phyloP scores from a whole-genome alignment of 2,888 invertebrate species.

The Dusona sp. region DNA sequence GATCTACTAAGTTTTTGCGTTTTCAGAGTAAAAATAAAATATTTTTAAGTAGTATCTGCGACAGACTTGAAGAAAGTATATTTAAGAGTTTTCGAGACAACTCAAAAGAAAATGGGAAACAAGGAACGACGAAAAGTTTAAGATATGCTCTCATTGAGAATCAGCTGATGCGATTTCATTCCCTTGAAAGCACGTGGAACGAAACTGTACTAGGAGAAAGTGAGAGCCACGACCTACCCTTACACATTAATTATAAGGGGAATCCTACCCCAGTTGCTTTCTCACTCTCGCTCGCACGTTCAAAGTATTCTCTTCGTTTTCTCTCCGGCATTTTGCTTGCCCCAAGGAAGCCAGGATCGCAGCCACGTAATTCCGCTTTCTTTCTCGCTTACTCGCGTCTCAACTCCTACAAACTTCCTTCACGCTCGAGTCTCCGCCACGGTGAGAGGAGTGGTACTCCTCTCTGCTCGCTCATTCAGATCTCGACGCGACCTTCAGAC shows the following conservation, averaged over 20 bases:
- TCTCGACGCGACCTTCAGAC: constrained; percentile 75
- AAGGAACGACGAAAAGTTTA: constrained; percentile 38
- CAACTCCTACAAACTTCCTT: constrained; percentile 72
- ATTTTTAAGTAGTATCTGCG: not conserved
- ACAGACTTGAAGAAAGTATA: not conserved
- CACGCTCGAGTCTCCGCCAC: constrained; percentile 72
- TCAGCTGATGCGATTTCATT: constrained; percentile 83
- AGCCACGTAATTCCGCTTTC: constrained; percentile 70
- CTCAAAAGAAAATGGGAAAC: constrained; percentile 2
- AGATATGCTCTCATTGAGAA: constrained; percentile 61
- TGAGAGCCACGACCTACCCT: constrained; percentile 82
- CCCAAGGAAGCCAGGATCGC: constrained; percentile 58
- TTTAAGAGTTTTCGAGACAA: not conserved
- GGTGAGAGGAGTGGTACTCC: constrained; percentile 46
- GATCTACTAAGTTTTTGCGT: not conserved
- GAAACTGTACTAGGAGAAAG: constrained; percentile 66
- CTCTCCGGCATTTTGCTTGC: constrained; percentile 63
- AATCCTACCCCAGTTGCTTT: constrained; percentile 70
- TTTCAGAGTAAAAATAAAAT: not conserved
- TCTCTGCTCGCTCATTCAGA: constrained; percentile 73
- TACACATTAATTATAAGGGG: constrained; percentile 84
- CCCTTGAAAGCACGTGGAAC: constrained; percentile 74
- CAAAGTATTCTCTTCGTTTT: constrained; percentile 55
- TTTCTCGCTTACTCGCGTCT: constrained; percentile 73
- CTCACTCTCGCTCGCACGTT: constrained; percentile 56